phyloP scores from a whole-genome alignment of 1,140 invertebrate species.

The Drosophila miranda region DNA sequence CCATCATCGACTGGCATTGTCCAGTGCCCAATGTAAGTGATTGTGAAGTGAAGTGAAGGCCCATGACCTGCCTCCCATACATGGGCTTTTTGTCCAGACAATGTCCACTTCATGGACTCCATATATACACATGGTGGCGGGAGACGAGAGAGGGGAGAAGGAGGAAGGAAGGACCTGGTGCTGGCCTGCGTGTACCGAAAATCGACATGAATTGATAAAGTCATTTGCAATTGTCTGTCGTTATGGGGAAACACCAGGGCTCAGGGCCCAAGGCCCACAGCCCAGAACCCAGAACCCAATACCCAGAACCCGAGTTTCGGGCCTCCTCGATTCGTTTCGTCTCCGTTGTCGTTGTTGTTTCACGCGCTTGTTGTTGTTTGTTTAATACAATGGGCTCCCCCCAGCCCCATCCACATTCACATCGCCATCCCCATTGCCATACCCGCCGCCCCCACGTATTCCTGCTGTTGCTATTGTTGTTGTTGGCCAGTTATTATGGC shows the following conservation, averaged over 20 bases:
- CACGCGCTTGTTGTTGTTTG: conserved; percentile 75
- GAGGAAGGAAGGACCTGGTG: background rate
- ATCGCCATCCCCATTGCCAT: background rate
- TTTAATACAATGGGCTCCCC: conserved; percentile 56
- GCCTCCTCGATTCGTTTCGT: conserved; percentile 30
- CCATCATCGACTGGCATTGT: conserved; percentile 61
- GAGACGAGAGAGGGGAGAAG: no score
- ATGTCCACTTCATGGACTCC: conserved; percentile 60
- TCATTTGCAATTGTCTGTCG: conserved; percentile 80
- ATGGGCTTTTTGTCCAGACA: conserved; percentile 71
- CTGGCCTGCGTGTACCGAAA: conserved; percentile 66
- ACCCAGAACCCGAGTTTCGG: conserved; percentile 5
- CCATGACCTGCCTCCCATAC: conserved; percentile 34
- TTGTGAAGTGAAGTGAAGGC: conserved; percentile 31
- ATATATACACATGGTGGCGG: no score
- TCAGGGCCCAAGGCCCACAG: conserved; percentile 5
- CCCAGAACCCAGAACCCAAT: background rate
- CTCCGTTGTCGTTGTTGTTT: conserved; percentile 53
- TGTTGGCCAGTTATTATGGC: conserved; percentile 74
- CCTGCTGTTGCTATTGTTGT: conserved; percentile 47
- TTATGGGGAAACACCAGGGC: conserved; percentile 46
- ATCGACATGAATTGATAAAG: conserved; percentile 80
- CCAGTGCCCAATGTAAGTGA: conserved; percentile 57
- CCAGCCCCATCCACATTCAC: conserved; percentile 4
- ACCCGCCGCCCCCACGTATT: conserved; percentile 14